Evolutionary conservation across 2,113 vertebrate species (phyloP), one percentile per base, ranked within the genome.

Genomic region (Ia io): DNA sequence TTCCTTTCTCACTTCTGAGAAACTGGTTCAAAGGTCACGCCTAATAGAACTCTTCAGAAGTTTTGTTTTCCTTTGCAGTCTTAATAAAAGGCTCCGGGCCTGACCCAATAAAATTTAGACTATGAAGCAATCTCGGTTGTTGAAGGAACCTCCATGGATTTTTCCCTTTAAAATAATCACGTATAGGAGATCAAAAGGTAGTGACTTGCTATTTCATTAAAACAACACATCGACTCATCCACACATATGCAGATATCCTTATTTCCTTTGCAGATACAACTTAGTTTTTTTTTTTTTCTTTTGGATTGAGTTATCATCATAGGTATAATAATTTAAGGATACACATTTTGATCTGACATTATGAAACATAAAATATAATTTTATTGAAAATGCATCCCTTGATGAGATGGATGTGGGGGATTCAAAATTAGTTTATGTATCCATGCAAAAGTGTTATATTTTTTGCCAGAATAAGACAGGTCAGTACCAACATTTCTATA

Each of bases 61-160:
- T 53, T 74, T 70, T 80, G 40, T 80, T 96, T 91, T 97, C 88
- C 91, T 96, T 63, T 80, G 67, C 0, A 93, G 92, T n/a, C 71
- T 93, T 95, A 95, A 97, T 82, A 87, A 96, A 97, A 95, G 84
- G 78, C 93, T 96, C 87, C 67, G 93, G 94, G 78, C 22, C 88
- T 92, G 56, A 96, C 77, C 40, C 67, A 83, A 42, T 67, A 71
- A 90, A 78, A 94, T 49, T 59, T 37, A 94, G 74, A 97, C 40
- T 80, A 51, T 93, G 93, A 97, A 32, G 35, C 56, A 93, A 89
- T 61, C 82, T 44, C 71, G 71, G 56, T 8, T 93, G 84, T 69
- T 88, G 51, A 94, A 88, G 83, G n/a, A 67, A 80, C 2, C n/a
- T 28, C 70, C 1, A 3, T 47, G 23, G 6, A 51, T 40, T 91